A percentile compares a stretch with the other conserved stretches of the same genome.
Conservation (phyloP, 1,140 invertebrate genomes). For the Trinorchestia longiramus region DNA sequence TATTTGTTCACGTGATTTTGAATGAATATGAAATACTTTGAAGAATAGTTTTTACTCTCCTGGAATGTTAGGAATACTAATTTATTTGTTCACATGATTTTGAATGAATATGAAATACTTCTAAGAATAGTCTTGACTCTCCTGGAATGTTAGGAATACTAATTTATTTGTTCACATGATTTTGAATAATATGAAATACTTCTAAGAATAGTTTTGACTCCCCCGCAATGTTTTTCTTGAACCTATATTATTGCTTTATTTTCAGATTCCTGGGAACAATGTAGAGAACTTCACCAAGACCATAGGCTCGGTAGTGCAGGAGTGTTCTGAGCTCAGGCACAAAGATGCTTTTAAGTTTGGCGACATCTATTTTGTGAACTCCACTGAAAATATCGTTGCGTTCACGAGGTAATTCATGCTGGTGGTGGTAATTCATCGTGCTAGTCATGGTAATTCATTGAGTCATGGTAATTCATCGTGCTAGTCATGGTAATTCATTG, state of each 20-base stretch:
- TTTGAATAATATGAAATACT: background rate
- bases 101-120: background rate
- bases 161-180: background rate
- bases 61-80: too few species aligned
- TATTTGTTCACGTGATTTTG: background rate
- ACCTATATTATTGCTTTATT: background rate
- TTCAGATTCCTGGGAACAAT: conserved; percentile 37
- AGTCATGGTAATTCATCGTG: too few species aligned
- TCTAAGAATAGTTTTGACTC: background rate
- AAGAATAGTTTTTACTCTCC: background rate
- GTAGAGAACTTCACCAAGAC: background rate
- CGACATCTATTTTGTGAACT: background rate
- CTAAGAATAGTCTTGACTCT: background rate
- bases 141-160: background rate
- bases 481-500: too few species aligned
- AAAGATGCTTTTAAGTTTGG: conserved; percentile 36
- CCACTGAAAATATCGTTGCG: conserved; percentile 3
- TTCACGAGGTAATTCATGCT: background rate
- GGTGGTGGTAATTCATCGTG: too few species aligned
- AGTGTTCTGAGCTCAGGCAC: background rate
- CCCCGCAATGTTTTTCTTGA: background rate
- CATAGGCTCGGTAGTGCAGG: background rate
- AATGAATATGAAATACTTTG: background rate
- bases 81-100: background rate
- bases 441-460: too few species aligned